A percentile compares a stretch with the other conserved stretches of the same genome.
These are phyloP conservation scores for Adrianichthys oophorus DNA, from an alignment of 2,797 vertebrate genomes.

Conservation along the genomic window DNA sequence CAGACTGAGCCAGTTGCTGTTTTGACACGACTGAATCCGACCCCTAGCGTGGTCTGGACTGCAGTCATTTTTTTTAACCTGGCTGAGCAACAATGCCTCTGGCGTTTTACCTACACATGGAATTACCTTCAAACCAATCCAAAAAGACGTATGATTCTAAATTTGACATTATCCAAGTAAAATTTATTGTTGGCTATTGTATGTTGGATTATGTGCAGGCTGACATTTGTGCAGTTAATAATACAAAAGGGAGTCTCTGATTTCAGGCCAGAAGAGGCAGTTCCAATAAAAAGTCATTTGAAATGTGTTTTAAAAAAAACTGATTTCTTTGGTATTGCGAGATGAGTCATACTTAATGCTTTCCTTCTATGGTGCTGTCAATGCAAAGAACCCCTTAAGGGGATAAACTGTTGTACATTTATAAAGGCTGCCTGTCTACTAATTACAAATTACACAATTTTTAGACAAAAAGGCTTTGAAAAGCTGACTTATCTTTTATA, in stretches of 20 bases:
- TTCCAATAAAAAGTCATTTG: conserved; percentile 40
- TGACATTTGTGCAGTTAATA: conserved; percentile 64
- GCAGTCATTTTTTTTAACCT: conserved; percentile 38
- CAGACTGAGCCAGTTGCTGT: conserved; percentile 51
- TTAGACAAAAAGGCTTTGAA: no score
- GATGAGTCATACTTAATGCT: conserved; percentile 16
- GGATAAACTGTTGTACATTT: neutral
- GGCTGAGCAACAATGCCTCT: conserved; percentile 41
- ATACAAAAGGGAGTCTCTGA: conserved; percentile 25
- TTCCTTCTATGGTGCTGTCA: conserved; percentile 15
- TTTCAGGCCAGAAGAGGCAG: conserved; percentile 3
- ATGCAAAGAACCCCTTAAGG: conserved; percentile 18
- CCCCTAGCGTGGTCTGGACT: conserved; percentile 47
- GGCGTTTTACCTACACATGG: conserved; percentile 41
- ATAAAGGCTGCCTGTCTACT: no score
- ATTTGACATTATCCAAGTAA: conserved; percentile 25
- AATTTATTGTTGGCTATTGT: conserved; percentile 7
- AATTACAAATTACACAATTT: no score
- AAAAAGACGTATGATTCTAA: conserved; percentile 22
- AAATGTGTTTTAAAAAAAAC: conserved; percentile 23
- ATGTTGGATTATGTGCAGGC: conserved; percentile 28
- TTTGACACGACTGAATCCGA: conserved; percentile 54
- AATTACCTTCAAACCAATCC: conserved; percentile 24
- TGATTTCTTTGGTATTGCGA: conserved; percentile 21
- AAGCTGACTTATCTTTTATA: no score